Base-by-base conservation (phyloP, 2,888 invertebrate genomes). In the Drosophila recens region DNA sequence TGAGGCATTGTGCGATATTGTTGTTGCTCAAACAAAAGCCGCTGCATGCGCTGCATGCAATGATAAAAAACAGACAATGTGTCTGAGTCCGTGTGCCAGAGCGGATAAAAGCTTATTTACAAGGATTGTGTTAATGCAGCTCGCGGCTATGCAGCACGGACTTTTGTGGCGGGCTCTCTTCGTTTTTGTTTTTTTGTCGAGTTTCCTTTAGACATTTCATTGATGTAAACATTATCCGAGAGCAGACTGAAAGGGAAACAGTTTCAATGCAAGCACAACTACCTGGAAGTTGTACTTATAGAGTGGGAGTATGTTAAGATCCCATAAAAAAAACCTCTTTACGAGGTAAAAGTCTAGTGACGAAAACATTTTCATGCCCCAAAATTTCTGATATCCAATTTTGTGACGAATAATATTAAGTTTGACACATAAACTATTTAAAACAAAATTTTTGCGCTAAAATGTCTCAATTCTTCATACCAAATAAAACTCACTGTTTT, bases 61-160 rank as follows among this genome's bases (percentile, higher is more conserved):
- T 76, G 76, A 84, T 79, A 78, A 69, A 53, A 64, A 46, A 49
- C 36, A 64, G 38, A 83, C 83, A 83, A 83, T 83, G 74, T 54
- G 68, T 82, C 75, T 80, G 83, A 56, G 69, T 56, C 64, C 57
- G 63, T 64, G 52, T 69, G 65, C 61, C 53, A 59, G 52, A 65
- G 57, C 79, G 82, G 68, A 87, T 83, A 77, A 83, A 83, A 77
- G 85, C 82, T 87, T 85, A 84, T 83, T 87, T 84, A 84, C 77
- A 87, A 73, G 87, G 87, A 84, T 87, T 79, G 72, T 72, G 72
- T 82, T 87, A 83, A 83, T 84, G 82, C 80, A 77, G 87, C 83
- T 72, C 75, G 80, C 82, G 83, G 83, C 87, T 71, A 83, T 83
- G 83, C 83, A 83, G 83, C 85, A 87, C 68, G 68, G 74, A 77